phyloP scores from a whole-genome alignment of 2,797 vertebrate genomes.

The Eospalax fontanierii region DNA sequence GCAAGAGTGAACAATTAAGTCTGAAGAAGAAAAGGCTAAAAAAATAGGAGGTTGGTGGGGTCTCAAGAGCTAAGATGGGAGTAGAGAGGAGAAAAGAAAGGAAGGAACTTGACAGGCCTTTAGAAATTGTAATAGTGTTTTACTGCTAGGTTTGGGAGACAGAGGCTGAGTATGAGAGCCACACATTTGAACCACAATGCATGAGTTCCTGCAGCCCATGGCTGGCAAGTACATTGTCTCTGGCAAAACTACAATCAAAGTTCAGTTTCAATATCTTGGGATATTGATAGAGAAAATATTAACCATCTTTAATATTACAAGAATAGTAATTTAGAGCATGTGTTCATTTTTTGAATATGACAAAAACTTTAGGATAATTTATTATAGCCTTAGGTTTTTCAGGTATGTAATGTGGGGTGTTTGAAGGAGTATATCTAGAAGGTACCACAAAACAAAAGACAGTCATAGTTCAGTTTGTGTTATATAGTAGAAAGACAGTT shows the following conservation, averaged over 20 bases:
- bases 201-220: neutral
- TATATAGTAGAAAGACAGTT: neutral
- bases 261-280: neutral
- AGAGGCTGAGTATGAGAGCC: neutral
- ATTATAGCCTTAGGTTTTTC: neutral
- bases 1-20: neutral
- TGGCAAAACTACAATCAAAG: neutral
- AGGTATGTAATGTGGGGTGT: neutral
- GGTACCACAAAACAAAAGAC: neutral
- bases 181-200: neutral
- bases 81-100: neutral
- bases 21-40: neutral
- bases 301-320: neutral
- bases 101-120: neutral
- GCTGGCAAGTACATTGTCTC: neutral
- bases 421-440: neutral
- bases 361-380: neutral
- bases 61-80: neutral
- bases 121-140: neutral
- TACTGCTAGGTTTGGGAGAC: neutral
- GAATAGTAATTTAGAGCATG: neutral
- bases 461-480: neutral
- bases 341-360: neutral
- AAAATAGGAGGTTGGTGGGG: neutral
- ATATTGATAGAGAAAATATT: neutral